phyloP scores from a whole-genome alignment of 2,888 invertebrate species.

The Rhagonycha fulva region DNA sequence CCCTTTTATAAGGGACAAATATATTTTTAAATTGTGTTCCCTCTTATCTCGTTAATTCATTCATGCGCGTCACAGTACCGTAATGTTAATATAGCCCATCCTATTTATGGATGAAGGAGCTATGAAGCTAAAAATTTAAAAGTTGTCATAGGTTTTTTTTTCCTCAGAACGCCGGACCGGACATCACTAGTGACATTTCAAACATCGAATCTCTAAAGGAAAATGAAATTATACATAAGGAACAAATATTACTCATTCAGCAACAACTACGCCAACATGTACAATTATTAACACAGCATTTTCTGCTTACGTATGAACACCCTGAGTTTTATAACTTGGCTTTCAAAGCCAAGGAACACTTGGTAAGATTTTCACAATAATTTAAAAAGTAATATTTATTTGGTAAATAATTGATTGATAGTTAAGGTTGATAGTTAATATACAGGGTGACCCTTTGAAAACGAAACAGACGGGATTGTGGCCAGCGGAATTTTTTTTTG shows the following conservation, averaged over 20 bases:
- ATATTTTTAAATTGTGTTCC: too few relatives aligned
- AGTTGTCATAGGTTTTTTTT: neutral
- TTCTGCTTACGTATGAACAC: conserved; percentile 71
- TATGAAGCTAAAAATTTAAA: too few relatives aligned
- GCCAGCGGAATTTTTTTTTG: too few relatives aligned
- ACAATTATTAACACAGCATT: conserved; percentile 78
- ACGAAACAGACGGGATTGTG: too few relatives aligned
- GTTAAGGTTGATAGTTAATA: too few relatives aligned
- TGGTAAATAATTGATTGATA: too few relatives aligned
- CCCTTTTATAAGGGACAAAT: too few relatives aligned
- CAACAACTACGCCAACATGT: conserved; percentile 84
- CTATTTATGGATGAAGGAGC: too few relatives aligned
- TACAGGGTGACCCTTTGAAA: too few relatives aligned
- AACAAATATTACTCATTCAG: conserved; percentile 65
- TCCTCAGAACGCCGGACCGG: neutral
- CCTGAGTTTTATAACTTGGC: conserved; percentile 65
- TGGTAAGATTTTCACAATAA: conserved; percentile 54
- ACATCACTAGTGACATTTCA: neutral
- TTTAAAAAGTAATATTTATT: neutral
- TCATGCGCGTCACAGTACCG: too few relatives aligned
- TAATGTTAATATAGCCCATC: too few relatives aligned
- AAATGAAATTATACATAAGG: conserved; percentile 46
- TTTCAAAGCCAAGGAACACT: conserved; percentile 53
- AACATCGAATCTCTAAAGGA: conserved; percentile 7
- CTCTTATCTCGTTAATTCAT: too few relatives aligned